A percentile compares a stretch with the other conserved stretches of the same genome.
phyloP scores from a whole-genome alignment of 2,888 invertebrate genomes.

The Monopis laevigella region DNA sequence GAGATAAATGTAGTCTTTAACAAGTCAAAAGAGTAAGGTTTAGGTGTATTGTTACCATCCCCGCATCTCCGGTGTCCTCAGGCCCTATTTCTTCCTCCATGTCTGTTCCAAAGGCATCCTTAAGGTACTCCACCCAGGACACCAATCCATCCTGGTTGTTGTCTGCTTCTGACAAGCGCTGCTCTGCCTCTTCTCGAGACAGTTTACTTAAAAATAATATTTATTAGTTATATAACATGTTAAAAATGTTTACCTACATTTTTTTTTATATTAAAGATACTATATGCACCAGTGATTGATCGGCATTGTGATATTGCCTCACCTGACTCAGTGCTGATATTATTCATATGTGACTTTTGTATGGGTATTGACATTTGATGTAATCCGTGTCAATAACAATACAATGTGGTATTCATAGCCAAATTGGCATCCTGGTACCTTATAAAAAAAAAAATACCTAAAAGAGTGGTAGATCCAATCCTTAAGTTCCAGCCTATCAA shows the following conservation, averaged over 20 bases:
- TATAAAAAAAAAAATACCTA: conserved; percentile 62
- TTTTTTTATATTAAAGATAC: background rate
- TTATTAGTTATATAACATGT: background rate
- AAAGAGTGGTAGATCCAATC: conserved; percentile 95
- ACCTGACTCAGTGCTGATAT: no score
- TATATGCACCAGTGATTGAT: no score
- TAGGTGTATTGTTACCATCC: conserved; percentile 32
- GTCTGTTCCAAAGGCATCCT: conserved; percentile 85
- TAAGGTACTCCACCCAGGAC: conserved; percentile 91
- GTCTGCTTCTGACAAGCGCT: conserved; percentile 88
- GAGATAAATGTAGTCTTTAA: background rate
- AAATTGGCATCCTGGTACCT: no score
- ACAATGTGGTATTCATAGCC: no score
- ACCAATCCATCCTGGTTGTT: conserved; percentile 81
- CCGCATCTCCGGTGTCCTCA: conserved; percentile 60
- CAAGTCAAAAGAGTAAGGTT: background rate
- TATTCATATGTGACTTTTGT: no score
- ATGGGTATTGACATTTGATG: no score
- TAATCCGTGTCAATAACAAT: no score
- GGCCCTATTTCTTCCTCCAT: conserved; percentile 63
- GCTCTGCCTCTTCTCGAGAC: conserved; percentile 86
- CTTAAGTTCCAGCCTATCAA: conserved; percentile 85
- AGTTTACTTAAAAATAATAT: conserved; percentile 68
- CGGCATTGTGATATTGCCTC: no score
- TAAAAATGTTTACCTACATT: background rate